Evolutionary conservation across 2,888 invertebrate species (phyloP).

Genomic region (Apamea epomidion): DNA sequence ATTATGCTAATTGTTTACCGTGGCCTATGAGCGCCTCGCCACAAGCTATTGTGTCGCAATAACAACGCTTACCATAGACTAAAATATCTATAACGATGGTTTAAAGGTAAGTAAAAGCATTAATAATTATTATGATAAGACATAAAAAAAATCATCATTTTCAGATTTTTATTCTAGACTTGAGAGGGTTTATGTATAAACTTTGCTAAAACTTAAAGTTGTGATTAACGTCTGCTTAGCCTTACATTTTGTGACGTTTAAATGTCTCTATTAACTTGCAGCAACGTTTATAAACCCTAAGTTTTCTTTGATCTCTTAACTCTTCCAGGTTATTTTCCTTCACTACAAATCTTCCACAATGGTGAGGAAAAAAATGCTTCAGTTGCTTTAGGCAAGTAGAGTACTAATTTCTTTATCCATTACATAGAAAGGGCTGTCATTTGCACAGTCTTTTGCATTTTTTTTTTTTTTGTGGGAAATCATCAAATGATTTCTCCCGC

Average conservation of each 20-base stretch:
- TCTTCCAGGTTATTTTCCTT: background rate
- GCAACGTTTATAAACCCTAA: background rate
- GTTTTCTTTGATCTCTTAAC: background rate
- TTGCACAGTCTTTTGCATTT: background rate
- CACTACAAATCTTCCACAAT: background rate
- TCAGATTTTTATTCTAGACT: background rate
- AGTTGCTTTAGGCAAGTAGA: background rate
- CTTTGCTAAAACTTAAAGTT: background rate
- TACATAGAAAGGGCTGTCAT: background rate
- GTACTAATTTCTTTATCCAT: background rate
- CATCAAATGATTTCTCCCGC: too few relatives aligned
- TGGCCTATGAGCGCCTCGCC: slow-evolving; percentile 85
- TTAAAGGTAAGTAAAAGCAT: background rate
- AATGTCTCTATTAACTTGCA: background rate
- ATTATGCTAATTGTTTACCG: slow-evolving; percentile 89
- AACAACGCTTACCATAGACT: slow-evolving; percentile 75
- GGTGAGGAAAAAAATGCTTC: background rate
- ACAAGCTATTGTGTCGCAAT: slow-evolving; percentile 79
- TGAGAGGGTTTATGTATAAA: background rate
- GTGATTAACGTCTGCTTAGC: background rate
- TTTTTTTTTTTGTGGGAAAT: too few relatives aligned
- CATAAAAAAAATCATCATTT: background rate
- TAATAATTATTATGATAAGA: background rate
- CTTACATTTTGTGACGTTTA: background rate
- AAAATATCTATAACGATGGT: slow-evolving; percentile 49